These are phyloP conservation scores for Lacanobia wlatinum DNA, from an alignment of 2,888 invertebrate genomes.

Conservation along the genomic window DNA sequence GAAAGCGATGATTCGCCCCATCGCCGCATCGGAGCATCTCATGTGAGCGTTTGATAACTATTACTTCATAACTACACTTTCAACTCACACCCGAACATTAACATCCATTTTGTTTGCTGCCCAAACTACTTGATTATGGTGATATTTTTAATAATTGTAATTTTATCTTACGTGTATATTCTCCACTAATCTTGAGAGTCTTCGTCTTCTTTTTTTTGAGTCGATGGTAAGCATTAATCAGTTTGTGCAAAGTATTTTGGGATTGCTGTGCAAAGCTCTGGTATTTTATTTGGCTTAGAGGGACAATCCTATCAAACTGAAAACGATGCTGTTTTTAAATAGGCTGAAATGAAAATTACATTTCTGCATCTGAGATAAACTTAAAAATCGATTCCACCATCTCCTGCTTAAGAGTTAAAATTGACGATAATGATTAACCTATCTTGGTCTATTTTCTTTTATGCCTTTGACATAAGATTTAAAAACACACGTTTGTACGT, in stretches of 20 bases:
- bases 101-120: constrained; percentile 24
- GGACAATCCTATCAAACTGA: background rate
- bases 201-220: background rate
- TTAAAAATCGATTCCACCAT: background rate
- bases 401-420: too few species aligned
- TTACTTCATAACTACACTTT: constrained; percentile 55
- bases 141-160: background rate
- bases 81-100: constrained; percentile 34
- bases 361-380: background rate
- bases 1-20: constrained; percentile 64
- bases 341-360: background rate
- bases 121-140: background rate
- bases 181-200: too few species aligned
- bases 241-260: background rate
- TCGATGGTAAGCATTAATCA: too few species aligned
- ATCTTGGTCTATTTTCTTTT: background rate
- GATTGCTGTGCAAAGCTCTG: background rate
- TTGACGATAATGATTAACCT: background rate
- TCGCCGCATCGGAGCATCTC: constrained; percentile 59
- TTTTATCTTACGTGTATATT: background rate
- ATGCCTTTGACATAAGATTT: background rate
- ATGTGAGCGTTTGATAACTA: constrained; percentile 50
- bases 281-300: background rate
- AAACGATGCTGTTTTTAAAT: background rate
- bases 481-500: background rate